phyloP scores from a whole-genome alignment of 2,797 vertebrate genomes.

The Eulemur coronatus region DNA sequence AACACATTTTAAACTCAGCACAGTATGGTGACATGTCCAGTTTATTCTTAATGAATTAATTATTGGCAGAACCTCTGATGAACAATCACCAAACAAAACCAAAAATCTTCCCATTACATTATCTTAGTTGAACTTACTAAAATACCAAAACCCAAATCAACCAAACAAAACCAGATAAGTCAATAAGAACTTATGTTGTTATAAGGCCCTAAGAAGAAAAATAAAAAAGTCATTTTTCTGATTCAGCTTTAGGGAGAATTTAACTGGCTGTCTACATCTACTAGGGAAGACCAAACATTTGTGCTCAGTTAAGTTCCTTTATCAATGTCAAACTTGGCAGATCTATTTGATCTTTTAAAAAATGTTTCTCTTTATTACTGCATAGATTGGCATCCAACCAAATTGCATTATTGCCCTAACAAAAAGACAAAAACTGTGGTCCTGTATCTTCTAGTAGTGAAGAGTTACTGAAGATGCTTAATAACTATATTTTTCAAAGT shows the following conservation, averaged over 20 bases:
- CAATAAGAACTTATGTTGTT: background rate
- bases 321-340: background rate
- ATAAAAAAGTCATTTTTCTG: background rate
- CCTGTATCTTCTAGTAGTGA: background rate
- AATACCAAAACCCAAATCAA: background rate
- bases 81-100: conserved; percentile 19
- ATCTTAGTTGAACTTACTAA: background rate
- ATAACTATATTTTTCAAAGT: conserved; percentile 16
- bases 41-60: background rate
- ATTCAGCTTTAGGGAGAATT: background rate
- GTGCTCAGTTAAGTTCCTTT: background rate
- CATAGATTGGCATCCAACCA: background rate
- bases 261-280: background rate
- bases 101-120: background rate
- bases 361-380: background rate
- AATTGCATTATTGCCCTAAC: background rate
- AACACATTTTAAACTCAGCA: conserved; percentile 34
- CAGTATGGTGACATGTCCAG: background rate
- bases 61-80: background rate
- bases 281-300: background rate
- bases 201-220: background rate
- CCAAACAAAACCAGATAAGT: background rate
- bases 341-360: background rate
- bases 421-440: background rate
- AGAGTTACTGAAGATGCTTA: background rate